Percentiles rank a stretch among this genome's conserved stretches.
Conservation (phyloP, 2,113 vertebrate species). For the Lycaon pictus region DNA sequence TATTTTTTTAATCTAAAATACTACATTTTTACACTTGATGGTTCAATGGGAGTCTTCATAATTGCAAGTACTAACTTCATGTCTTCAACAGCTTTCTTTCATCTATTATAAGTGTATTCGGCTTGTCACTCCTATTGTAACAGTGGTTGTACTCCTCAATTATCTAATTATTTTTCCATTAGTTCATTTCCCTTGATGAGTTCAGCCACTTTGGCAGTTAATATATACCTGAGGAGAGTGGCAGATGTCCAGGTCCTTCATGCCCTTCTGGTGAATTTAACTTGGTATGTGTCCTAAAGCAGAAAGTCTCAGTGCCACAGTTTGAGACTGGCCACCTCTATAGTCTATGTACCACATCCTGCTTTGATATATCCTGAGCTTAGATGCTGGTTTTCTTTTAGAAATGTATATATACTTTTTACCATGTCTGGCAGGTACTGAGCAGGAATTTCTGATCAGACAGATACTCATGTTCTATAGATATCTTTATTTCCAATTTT, state of each 20-base stretch:
- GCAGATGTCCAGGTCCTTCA: not conserved
- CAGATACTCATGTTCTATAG: not conserved
- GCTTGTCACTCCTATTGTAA: not conserved
- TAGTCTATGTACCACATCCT: not conserved
- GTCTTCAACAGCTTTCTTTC: not conserved
- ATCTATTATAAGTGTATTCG: not conserved
- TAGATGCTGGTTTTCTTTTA: not conserved
- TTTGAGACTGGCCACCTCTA: accelerated
- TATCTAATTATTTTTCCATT: conserved; percentile 39
- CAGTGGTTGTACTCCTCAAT: not conserved
- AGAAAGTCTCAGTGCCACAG: not conserved
- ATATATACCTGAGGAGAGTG: not conserved
- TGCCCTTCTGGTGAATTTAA: not conserved
- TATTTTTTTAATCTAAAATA: not conserved
- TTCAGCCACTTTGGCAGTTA: not conserved
- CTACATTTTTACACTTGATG: not conserved
- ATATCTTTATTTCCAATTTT: not conserved
- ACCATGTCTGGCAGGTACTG: not conserved
- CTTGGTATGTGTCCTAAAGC: not conserved
- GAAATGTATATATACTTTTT: not conserved
- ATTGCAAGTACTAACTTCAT: not conserved
- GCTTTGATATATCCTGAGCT: not conserved
- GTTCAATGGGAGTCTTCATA: not conserved
- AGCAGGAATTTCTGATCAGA: not conserved
- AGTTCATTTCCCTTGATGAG: not conserved